phyloP scores from a whole-genome alignment of 2,888 invertebrate genomes.

The Abrostola triplasia region DNA sequence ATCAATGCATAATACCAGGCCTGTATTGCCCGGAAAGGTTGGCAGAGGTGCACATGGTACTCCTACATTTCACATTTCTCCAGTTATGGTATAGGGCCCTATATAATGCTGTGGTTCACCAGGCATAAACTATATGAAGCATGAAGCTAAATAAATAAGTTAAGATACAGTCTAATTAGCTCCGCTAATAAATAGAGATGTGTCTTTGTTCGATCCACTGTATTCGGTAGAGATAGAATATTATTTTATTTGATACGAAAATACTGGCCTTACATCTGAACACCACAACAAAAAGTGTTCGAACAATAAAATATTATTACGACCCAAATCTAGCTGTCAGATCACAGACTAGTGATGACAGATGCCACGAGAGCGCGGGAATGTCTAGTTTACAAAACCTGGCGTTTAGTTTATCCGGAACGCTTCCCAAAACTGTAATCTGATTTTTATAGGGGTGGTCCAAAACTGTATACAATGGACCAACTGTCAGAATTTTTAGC shows the following conservation, averaged over 20 bases:
- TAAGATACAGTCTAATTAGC: too few relatives aligned
- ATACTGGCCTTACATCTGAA: not conserved
- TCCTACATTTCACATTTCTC: too few relatives aligned
- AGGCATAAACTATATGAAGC: too few relatives aligned
- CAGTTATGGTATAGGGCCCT: too few relatives aligned
- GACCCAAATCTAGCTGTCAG: slow-evolving; percentile 72
- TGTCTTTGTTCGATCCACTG: not conserved
- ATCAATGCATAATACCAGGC: too few relatives aligned
- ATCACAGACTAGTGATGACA: slow-evolving; percentile 24
- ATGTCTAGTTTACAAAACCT: slow-evolving; percentile 1
- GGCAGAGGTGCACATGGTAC: too few relatives aligned
- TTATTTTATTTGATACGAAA: not conserved
- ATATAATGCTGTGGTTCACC: too few relatives aligned
- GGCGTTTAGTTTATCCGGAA: not conserved
- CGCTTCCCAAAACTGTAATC: not conserved
- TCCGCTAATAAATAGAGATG: too few relatives aligned
- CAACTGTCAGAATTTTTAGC: too few relatives aligned
- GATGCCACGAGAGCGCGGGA: slow-evolving; percentile 15
- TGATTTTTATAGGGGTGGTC: not conserved
- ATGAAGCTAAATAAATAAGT: too few relatives aligned
- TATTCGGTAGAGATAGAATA: not conserved
- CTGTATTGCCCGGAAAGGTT: too few relatives aligned
- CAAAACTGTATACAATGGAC: too few relatives aligned
- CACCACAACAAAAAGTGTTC: slow-evolving; percentile 13
- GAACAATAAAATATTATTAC: slow-evolving; percentile 73